Evolutionary conservation across 1,140 invertebrate genomes (phyloP), one percentile per base, ranked within the genome.

Genomic region (Solenopsis fugax): DNA sequence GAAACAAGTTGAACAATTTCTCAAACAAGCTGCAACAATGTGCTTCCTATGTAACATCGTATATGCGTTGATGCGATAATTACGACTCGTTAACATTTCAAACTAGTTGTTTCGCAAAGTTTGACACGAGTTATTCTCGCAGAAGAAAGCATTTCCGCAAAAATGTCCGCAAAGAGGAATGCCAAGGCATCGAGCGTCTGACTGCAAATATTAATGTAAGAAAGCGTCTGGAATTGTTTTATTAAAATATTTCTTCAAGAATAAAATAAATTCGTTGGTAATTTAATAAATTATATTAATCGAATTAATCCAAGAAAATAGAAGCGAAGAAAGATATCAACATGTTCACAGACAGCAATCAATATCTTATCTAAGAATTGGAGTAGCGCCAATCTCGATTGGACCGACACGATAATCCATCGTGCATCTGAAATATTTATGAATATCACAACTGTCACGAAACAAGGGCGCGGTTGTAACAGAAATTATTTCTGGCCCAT

Each of bases 201-300:
- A 54, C 37, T 45, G 21, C 37, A 72, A 82, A 72, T 82, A 60
- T 82, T 73, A 82, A 82, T 37, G 65, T 72, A 45, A 81, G 12
- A 41, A 72, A 7, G 54, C 24, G 24, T 6, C 24, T n/a, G 37
- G 12, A 72, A 60, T 72, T 60, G 37, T 72, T 73, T 45, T 18
- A 72, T 82, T 73, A 73, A 82, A 73, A 82, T 72, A 21, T 21
- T 48, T 72, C 10, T 48, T 82, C 10, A n/a, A 45, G 21, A 54
- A 29, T 29, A 60, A 45, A 48, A 34, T 82, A 82, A 62, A 73
- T 58, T 56, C 9, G 3, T 60, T 3, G 12, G 9, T 56, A 10
- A 50, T 21, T 5, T 34, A 62, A 62, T n/a, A 58, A 72, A 82
- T 58, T 56, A 21, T 45, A 48, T 45, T 48, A 82, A 37, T 21